These are phyloP conservation scores for Semnopithecus entellus DNA, from an alignment of 2,113 vertebrate species.

Conservation along the genomic window DNA sequence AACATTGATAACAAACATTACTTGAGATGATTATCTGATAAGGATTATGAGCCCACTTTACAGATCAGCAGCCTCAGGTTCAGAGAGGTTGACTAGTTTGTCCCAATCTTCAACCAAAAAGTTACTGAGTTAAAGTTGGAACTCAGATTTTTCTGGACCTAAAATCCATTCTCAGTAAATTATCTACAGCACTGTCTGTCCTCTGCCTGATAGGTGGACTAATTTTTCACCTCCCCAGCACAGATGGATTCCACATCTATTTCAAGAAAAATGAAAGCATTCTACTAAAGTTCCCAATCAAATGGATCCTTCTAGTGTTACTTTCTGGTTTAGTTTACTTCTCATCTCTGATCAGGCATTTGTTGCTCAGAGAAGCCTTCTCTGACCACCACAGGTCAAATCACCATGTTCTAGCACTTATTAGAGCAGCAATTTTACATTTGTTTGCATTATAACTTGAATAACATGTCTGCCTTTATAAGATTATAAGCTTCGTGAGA, in stretches of 20 bases:
- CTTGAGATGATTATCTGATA: not conserved
- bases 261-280: not conserved
- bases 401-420: not conserved
- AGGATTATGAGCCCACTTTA: not conserved
- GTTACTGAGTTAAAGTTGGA: not conserved
- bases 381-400: not conserved
- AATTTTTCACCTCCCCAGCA: not conserved
- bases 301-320: not conserved
- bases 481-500: not conserved
- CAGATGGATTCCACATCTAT: not conserved
- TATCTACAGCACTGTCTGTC: not conserved
- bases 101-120: not conserved
- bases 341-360: not conserved
- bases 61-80: not conserved
- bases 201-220: not conserved
- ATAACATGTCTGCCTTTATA: not conserved
- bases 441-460: not conserved
- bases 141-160: not conserved
- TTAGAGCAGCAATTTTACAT: not conserved
- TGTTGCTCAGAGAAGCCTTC: not conserved
- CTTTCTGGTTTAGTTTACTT: not conserved
- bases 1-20: not conserved
- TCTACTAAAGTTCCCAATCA: not conserved
- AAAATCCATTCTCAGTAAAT: not conserved
- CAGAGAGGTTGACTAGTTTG: not conserved